Evolutionary conservation across 2,113 vertebrate species (phyloP).

Genomic region (Saguinus midas): DNA sequence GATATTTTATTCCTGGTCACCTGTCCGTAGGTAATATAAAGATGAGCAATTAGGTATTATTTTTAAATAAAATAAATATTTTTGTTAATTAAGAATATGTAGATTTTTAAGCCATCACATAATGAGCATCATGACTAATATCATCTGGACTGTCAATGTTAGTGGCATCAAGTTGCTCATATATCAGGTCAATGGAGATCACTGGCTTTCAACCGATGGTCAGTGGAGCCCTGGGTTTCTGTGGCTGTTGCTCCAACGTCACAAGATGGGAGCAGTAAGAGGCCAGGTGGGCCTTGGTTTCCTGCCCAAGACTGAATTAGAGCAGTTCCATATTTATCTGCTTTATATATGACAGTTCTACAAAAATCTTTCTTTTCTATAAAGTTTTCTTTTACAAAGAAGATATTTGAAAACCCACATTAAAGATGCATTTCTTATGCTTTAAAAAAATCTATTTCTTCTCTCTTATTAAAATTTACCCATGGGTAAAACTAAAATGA

Average conservation of each 20-base stretch:
- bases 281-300: background rate
- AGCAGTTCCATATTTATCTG: background rate
- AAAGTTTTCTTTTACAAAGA: slow-evolving; percentile 18
- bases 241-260: background rate
- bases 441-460: background rate
- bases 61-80: slow-evolving; percentile 1
- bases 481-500: slow-evolving; percentile 24
- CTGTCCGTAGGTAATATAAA: background rate
- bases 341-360: background rate
- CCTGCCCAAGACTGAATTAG: background rate
- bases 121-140: background rate
- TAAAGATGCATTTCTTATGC: background rate
- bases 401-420: background rate
- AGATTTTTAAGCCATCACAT: background rate
- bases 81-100: background rate
- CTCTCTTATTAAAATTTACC: slow-evolving; percentile 42
- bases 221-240: background rate
- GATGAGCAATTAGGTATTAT: background rate
- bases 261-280: background rate
- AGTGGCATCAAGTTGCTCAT: background rate
- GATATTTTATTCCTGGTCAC: background rate
- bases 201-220: background rate
- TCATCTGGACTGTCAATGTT: background rate
- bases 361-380: background rate
- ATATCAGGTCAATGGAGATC: background rate